These are phyloP conservation scores for Babyrousa celebensis DNA, from an alignment of 2,797 vertebrate species.

Conservation along the genomic window DNA sequence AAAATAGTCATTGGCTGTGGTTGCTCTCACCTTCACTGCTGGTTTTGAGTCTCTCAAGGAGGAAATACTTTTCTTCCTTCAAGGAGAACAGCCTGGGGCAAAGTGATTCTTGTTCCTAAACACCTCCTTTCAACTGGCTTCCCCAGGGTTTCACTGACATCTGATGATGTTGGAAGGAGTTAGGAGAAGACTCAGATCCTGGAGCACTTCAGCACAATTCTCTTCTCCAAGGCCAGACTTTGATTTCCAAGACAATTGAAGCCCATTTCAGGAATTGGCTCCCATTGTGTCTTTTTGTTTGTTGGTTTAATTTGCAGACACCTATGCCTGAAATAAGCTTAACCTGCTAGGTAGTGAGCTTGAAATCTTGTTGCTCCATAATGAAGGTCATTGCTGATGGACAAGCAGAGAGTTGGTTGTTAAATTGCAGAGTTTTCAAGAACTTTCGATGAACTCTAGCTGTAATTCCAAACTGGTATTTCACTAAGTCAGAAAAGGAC, in stretches of 20 bases:
- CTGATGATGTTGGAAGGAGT: not conserved
- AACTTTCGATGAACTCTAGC: conserved; percentile 84
- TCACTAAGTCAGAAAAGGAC: conserved; percentile 80
- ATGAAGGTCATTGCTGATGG: conserved; percentile 69
- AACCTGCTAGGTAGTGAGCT: conserved; percentile 29
- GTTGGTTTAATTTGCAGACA: conserved; percentile 69
- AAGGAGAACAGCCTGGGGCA: conserved; percentile 4
- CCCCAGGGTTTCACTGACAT: not conserved
- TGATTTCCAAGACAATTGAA: conserved; percentile 4
- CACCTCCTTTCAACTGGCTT: not conserved
- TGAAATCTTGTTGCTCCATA: conserved; percentile 53
- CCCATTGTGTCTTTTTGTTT: conserved; percentile 35
- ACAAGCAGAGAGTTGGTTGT: conserved; percentile 73
- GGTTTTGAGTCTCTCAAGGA: conserved; percentile 58
- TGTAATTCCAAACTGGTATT: conserved; percentile 79
- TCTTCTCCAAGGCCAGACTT: not conserved
- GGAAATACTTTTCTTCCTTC: not conserved
- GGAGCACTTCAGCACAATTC: not conserved
- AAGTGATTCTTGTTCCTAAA: conserved; percentile 34
- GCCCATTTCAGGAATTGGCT: conserved; percentile 58
- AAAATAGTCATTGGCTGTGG: not conserved
- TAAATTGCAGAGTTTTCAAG: conserved; percentile 83
- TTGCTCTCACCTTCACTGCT: not conserved
- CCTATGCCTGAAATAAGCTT: conserved; percentile 45
- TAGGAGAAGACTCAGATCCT: not conserved